Base-by-base conservation (phyloP, 2,113 vertebrate genomes). In the Hystrix brachyura region DNA sequence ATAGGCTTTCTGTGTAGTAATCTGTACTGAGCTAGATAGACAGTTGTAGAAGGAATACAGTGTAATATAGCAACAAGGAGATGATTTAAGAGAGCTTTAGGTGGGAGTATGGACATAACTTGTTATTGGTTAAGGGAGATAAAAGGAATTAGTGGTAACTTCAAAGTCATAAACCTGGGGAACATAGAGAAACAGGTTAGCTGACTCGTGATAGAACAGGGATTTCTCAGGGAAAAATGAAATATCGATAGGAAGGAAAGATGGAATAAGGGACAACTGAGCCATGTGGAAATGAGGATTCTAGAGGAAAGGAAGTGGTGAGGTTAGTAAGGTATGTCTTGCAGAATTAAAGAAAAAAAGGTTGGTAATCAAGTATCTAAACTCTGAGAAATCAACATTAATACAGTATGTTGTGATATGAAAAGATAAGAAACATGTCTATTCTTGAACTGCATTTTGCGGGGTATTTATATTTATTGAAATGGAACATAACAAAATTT, bases 371-470 rank as follows among this genome's bases (percentile, higher is more conserved):
- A 83, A 46, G 27, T 85, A 60, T 48, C 5, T 93, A 67, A 46
- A 84, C 13, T 94, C n/a, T 91, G 48, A 23, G 88, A 79, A 65
- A 88, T 88, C 18, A 90, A 2, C 62, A 60, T 48, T 62, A 82
- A 71, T n/a, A 43, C n/a, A 29, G 17, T 87, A 57, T 43, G 87
- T 83, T 87, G 7, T 69, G 11, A 71, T 71, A 13, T 43, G 62
- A 90, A 32, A 25, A 67, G 90, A 82, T 27, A 48, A 14, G 17
- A 88, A 76, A 14, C 38, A 43, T 84, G n/a, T 32, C 13, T 96
- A 19, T 64, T 62, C 32, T 96, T 90, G 21, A 95, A 62, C 71
- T 93, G 7, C 10, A 80, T 72, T 95, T 76, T 83, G 64, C 46
- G 11, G 34, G 25, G 51, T 72, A 34, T 78, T 82, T 90, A 9